Percentiles rank a stretch among this genome's conserved stretches.
phyloP scores from a whole-genome alignment of 2,888 invertebrate species.

The Eueremaeus valkanovi region DNA sequence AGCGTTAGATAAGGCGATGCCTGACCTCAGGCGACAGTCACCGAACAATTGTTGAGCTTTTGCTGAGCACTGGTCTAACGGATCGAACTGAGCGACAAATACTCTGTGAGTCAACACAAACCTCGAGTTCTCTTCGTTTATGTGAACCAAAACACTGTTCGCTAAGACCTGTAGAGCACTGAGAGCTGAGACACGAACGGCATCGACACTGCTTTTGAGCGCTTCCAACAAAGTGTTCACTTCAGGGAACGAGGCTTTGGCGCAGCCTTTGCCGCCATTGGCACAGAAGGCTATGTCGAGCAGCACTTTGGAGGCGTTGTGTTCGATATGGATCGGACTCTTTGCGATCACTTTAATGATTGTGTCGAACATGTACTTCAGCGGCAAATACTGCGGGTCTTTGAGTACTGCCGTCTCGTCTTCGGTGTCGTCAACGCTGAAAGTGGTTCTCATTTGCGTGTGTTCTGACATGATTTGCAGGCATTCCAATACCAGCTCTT shows the following conservation, averaged over 20 bases:
- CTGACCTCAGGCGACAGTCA: slow-evolving; percentile 29
- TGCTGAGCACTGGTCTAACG: slow-evolving; percentile 61
- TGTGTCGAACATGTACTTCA: slow-evolving; percentile 73
- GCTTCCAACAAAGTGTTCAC: slow-evolving; percentile 70
- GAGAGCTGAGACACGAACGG: slow-evolving; percentile 61
- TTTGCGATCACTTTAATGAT: slow-evolving; percentile 69
- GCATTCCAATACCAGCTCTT: slow-evolving; percentile 49
- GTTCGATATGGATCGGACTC: slow-evolving; percentile 53
- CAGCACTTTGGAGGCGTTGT: slow-evolving; percentile 72
- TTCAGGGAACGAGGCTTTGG: slow-evolving; percentile 64
- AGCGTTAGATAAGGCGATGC: background rate
- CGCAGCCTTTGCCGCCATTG: slow-evolving; percentile 64
- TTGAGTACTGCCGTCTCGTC: slow-evolving; percentile 51
- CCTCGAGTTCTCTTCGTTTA: slow-evolving; percentile 60
- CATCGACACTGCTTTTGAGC: slow-evolving; percentile 66
- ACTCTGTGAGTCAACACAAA: slow-evolving; percentile 66
- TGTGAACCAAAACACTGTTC: slow-evolving; percentile 60
- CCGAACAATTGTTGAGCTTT: slow-evolving; percentile 56
- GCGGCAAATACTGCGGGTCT: slow-evolving; percentile 73
- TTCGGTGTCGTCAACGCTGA: slow-evolving; percentile 54
- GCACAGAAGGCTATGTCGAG: slow-evolving; percentile 72
- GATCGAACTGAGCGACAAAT: slow-evolving; percentile 79
- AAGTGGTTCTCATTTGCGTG: slow-evolving; percentile 61
- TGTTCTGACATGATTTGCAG: slow-evolving; percentile 58
- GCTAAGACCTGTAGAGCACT: slow-evolving; percentile 63